phyloP scores from a whole-genome alignment of 2,888 invertebrate genomes.

The Agrilus biguttatus region DNA sequence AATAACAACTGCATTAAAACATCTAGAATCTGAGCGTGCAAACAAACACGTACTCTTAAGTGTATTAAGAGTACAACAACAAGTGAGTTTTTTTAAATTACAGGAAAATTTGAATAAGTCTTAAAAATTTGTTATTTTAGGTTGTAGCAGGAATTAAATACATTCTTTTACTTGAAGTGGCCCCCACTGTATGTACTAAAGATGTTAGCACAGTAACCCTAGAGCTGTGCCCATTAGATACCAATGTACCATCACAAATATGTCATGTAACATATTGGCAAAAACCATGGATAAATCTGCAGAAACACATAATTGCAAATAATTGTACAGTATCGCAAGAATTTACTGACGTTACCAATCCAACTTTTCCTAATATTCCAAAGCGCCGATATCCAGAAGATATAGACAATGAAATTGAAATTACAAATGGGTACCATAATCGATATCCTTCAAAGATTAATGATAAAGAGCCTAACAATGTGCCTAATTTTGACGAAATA shows the following conservation, averaged over 20 bases:
- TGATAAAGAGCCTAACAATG: constrained; percentile 6
- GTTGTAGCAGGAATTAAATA: constrained; percentile 47
- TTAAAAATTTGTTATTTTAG: constrained; percentile 25
- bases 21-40: constrained; percentile 27
- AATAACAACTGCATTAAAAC: constrained; percentile 34
- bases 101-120: not conserved
- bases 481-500: constrained; percentile 19
- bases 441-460: constrained; percentile 6
- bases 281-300: constrained; percentile 50
- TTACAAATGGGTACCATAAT: constrained; percentile 12
- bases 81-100: constrained; percentile 32
- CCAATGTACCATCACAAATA: constrained; percentile 22
- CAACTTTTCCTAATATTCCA: constrained; percentile 3
- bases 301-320: constrained; percentile 44
- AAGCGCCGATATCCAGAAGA: constrained; percentile 14
- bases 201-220: constrained; percentile 12
- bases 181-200: constrained; percentile 33
- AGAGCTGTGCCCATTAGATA: constrained; percentile 20
- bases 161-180: constrained; percentile 36
- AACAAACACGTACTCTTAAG: constrained; percentile 30
- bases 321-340: constrained; percentile 49
- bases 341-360: constrained; percentile 22
- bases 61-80: constrained; percentile 38
- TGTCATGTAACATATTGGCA: constrained; percentile 50
- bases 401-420: constrained; percentile 23